Conservation (phyloP, 2,888 invertebrate genomes). For the Xestia rhomboidea region DNA sequence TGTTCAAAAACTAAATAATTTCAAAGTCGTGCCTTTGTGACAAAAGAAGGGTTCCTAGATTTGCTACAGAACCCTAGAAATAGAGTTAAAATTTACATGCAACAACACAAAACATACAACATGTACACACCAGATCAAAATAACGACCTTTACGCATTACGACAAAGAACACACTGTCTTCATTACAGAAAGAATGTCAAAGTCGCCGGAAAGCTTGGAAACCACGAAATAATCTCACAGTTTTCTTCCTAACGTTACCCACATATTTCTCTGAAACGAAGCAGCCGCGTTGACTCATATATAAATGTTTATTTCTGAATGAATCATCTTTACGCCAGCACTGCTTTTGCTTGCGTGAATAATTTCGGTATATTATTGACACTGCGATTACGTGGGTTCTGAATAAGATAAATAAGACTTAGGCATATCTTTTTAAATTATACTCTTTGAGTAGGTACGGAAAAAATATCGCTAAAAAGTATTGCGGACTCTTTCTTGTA, state of each 20-base stretch:
- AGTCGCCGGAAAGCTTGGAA: conserved; percentile 44
- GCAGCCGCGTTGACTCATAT: conserved; percentile 68
- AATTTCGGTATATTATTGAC: conserved; percentile 67
- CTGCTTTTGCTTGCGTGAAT: conserved; percentile 68
- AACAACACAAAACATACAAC: conserved; percentile 13
- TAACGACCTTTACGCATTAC: conserved; percentile 21
- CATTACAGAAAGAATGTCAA: conserved; percentile 50
- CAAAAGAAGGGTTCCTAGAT: background rate
- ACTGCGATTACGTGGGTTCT: conserved; percentile 43
- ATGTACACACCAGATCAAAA: conserved; percentile 10
- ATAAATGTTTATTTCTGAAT: conserved; percentile 72
- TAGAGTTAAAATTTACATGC: background rate
- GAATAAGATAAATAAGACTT: conserved; percentile 30
- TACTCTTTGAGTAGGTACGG: background rate
- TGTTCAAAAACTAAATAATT: background rate
- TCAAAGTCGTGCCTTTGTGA: background rate
- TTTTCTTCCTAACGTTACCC: conserved; percentile 54
- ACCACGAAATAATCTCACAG: conserved; percentile 28
- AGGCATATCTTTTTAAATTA: background rate
- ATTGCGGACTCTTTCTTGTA: conserved; percentile 5
- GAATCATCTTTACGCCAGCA: conserved; percentile 71
- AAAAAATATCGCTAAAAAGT: background rate
- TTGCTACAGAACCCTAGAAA: background rate
- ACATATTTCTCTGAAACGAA: conserved; percentile 61
- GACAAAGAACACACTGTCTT: conserved; percentile 15